phyloP scores from a whole-genome alignment of 2,797 vertebrate species.

The Gephyroberyx darwinii region DNA sequence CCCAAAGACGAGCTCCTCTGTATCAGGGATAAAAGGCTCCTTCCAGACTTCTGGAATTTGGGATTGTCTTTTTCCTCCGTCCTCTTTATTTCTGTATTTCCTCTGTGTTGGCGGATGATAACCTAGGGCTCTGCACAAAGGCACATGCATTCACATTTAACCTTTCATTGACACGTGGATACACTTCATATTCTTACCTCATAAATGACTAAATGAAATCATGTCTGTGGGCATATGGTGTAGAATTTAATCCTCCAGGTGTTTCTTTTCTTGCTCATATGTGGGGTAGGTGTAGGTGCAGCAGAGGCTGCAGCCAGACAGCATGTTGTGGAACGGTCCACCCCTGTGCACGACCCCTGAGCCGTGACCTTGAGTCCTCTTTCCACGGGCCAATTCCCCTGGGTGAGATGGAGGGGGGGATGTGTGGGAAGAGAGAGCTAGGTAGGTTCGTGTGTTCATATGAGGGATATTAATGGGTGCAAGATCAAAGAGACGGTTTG shows the following conservation, averaged over 20 bases:
- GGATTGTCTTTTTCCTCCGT: neutral
- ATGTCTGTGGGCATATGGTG: no score
- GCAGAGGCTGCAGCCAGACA: slow-evolving; percentile 25
- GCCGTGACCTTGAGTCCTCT: slow-evolving; percentile 24
- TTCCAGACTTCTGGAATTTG: neutral
- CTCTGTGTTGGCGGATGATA: neutral
- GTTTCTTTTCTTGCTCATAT: neutral
- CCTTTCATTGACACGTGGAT: no score
- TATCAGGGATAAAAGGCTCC: neutral
- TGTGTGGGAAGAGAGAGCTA: slow-evolving; percentile 13
- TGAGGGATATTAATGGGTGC: slow-evolving; percentile 45
- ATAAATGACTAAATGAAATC: no score
- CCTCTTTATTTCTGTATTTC: neutral
- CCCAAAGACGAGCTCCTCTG: slow-evolving; percentile 10
- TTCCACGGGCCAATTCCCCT: slow-evolving; percentile 2
- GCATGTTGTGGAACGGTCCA: slow-evolving; percentile 18
- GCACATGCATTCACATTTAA: neutral
- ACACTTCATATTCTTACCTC: no score
- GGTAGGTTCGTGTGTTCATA: slow-evolving; percentile 8
- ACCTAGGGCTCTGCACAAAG: neutral
- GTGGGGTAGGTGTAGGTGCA: slow-evolving; percentile 19
- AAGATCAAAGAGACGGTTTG: slow-evolving; percentile 54
- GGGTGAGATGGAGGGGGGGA: slow-evolving; percentile 31
- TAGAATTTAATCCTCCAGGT: neutral
- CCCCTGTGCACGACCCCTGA: slow-evolving; percentile 49